phyloP scores from a whole-genome alignment of 2,888 invertebrate genomes.

The Lochmaea capreae region DNA sequence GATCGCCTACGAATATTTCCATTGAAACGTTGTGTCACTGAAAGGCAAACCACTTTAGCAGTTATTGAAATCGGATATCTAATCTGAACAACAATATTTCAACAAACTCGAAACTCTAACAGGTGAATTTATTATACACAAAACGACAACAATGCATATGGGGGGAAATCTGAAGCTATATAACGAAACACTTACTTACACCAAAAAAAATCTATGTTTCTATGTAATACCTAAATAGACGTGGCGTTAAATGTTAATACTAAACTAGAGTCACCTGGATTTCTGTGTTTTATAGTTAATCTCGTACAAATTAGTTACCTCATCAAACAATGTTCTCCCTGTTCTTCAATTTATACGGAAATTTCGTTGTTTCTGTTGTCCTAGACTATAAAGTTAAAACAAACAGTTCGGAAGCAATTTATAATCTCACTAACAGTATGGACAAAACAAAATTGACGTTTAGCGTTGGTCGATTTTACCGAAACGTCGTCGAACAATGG shows the following conservation, averaged over 20 bases:
- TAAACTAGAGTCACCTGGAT: too few relatives aligned
- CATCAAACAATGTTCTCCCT: too few relatives aligned
- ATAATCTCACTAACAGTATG: slow-evolving; percentile 26
- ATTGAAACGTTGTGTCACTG: slow-evolving; percentile 33
- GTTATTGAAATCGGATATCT: slow-evolving; percentile 46
- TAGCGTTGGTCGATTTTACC: slow-evolving; percentile 23
- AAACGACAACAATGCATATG: slow-evolving; percentile 40
- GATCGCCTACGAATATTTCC: slow-evolving; percentile 27
- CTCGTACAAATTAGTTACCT: too few relatives aligned
- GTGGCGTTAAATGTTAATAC: too few relatives aligned
- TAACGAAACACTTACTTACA: too few relatives aligned
- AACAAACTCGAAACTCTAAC: slow-evolving; percentile 48
- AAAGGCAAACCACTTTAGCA: slow-evolving; percentile 38
- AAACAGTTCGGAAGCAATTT: background rate
- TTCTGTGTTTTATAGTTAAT: too few relatives aligned
- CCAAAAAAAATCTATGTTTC: too few relatives aligned
- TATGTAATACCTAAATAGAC: too few relatives aligned
- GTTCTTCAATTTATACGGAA: background rate
- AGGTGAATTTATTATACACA: slow-evolving; percentile 48
- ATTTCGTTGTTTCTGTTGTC: background rate
- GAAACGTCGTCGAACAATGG: slow-evolving; percentile 25
- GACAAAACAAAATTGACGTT: slow-evolving; percentile 27
- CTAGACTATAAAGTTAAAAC: background rate
- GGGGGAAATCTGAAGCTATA: slow-evolving; percentile 7
- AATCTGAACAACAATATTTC: slow-evolving; percentile 47